Evolutionary conservation across 2,797 vertebrate genomes (phyloP).

Genomic region (Diceros bicornis): DNA sequence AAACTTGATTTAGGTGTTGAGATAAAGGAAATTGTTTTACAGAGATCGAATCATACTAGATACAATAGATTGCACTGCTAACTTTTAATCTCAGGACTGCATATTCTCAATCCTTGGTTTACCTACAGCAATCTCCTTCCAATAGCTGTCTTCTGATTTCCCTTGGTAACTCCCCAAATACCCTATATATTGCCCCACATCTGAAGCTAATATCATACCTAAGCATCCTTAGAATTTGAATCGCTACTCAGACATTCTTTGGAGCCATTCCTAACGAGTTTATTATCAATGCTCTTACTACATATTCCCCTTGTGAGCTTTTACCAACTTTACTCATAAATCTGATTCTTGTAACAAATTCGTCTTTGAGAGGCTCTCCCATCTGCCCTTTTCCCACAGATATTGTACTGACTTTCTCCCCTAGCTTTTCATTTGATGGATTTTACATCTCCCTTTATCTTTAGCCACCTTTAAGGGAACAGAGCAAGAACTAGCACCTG

Average conservation of each 20-base stretch:
- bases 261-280: conserved; percentile 64
- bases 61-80: neutral
- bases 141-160: conserved; percentile 59
- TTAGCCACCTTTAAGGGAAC: neutral
- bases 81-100: conserved; percentile 6
- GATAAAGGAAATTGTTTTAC: conserved; percentile 2
- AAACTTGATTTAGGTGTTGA: neutral
- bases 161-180: conserved; percentile 10
- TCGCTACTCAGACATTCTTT: conserved; percentile 36
- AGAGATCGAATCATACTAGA: neutral
- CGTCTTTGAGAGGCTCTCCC: conserved; percentile 38
- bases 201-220: conserved; percentile 55
- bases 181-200: neutral
- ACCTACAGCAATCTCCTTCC: neutral
- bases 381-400: neutral
- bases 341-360: conserved; percentile 59
- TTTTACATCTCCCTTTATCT: neutral
- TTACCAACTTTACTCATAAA: conserved; percentile 58
- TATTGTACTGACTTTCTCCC: neutral
- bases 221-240: conserved; percentile 58
- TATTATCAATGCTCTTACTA: conserved; percentile 64
- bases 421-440: neutral
- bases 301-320: conserved; percentile 22
- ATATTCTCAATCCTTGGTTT: conserved; percentile 44
- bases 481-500: neutral